Evolutionary conservation across 2,797 vertebrate species (phyloP), one percentile per base, ranked within the genome.

Genomic region (Leptodactylus fallax): DNA sequence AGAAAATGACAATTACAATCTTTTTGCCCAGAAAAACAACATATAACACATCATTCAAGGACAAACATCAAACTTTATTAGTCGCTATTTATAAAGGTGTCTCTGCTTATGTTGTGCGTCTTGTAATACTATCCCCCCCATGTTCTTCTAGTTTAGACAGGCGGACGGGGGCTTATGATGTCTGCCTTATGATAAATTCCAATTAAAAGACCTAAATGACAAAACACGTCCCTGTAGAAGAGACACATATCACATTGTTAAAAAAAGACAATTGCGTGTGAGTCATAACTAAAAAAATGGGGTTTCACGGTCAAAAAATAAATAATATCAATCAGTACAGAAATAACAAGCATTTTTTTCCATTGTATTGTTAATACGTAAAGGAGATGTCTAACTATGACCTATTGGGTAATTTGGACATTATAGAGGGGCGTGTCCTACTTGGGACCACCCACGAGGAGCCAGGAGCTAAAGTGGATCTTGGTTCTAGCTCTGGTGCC

Each of bases 251-350:
- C 65, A 71, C 55, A 49, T 53, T 72, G 81, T 6, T 69, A 83
- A 55, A 71, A 4, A 36, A 71, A 58, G 27, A 74, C 53, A 74
- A 36, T 23, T 47, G 53, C 11, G 27, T 51, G 36, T 72, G 67
- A 83, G 82, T 83, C 82, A 74, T 13, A 0, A 72, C 82, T 74
- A 58, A 83, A 83, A 56, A 83, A 58, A 83, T 83, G 45, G 21
- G 23, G 47, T 53, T 53, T 69, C 8, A 4, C 27, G 23, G 51
- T 74, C 82, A 74, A 53, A 36, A 23, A 74, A 3, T 45, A 55
- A 49, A 74, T 27, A 51, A 14, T 83, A 6, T 49, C 61, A 69
- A 82, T 83, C 47, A 81, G 60, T 55, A 47, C 27, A 16, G 27
- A 72, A 53, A 55, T 23, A 71, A 21, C 6, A 53, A 51, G 53